These are phyloP conservation scores for Pseudonaja textilis DNA, from an alignment of 2,113 vertebrate species.

Conservation along the genomic window DNA sequence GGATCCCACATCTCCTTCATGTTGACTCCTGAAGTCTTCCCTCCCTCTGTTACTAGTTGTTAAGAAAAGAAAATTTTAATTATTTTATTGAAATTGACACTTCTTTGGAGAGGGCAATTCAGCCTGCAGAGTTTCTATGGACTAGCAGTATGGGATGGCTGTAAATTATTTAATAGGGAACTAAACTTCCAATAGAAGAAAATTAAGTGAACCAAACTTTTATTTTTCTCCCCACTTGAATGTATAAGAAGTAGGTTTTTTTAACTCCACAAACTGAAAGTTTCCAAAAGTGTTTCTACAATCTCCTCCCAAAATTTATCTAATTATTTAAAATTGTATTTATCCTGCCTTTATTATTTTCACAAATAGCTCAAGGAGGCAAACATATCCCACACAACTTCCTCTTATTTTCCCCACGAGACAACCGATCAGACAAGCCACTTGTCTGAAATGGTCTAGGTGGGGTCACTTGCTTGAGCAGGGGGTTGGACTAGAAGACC, in stretches of 20 bases:
- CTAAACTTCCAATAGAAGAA: background rate
- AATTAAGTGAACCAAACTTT: background rate
- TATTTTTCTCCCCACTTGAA: background rate
- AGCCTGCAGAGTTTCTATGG: background rate
- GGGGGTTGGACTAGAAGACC: background rate
- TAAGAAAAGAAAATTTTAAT: background rate
- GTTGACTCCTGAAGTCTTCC: background rate
- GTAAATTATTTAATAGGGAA: background rate
- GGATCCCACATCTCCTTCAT: background rate
- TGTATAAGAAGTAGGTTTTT: background rate
- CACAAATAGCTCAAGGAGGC: background rate
- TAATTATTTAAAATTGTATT: background rate
- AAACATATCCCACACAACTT: background rate
- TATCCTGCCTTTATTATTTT: background rate
- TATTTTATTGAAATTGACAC: background rate
- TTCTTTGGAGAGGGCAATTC: background rate
- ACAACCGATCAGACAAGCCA: background rate
- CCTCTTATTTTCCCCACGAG: background rate
- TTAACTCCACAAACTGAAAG: background rate
- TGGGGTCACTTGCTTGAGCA: background rate
- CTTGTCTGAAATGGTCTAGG: background rate
- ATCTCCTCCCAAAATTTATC: background rate
- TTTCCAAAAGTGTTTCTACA: background rate
- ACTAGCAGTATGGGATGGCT: background rate
- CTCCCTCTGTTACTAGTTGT: background rate